A percentile compares a stretch with the other conserved stretches of the same genome.
Conservation (phyloP, 2,888 invertebrate genomes). For the Kuschelorhynchus macadamiae region DNA sequence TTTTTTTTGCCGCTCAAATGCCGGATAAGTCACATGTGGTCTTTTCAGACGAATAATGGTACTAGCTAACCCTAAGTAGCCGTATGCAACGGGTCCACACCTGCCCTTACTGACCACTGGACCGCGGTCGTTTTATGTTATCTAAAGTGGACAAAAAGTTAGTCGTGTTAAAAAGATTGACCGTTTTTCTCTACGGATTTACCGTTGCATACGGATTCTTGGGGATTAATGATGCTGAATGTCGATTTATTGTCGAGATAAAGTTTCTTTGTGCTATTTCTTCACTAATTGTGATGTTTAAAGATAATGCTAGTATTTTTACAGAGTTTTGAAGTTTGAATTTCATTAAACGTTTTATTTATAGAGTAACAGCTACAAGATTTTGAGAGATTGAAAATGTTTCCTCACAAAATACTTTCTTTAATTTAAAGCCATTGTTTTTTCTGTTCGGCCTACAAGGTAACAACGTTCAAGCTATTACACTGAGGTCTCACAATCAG, state of each 20-base stretch:
- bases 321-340: no score
- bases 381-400: no score
- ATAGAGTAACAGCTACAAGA: no score
- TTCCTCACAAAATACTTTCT: no score
- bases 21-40: slow-evolving; percentile 54
- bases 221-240: slow-evolving; percentile 39
- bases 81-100: slow-evolving; percentile 43
- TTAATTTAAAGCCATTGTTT: no score
- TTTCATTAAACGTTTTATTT: no score
- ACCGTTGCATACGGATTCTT: slow-evolving; percentile 28
- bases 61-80: slow-evolving; percentile 51
- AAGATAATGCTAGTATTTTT: slow-evolving; percentile 11
- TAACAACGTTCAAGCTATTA: no score
- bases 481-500: no score
- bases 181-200: slow-evolving; percentile 29
- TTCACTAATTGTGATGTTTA: slow-evolving; percentile 3
- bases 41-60: slow-evolving; percentile 48
- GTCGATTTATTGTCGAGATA: slow-evolving; percentile 33
- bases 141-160: slow-evolving; percentile 48
- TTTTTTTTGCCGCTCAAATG: slow-evolving; percentile 52
- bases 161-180: slow-evolving; percentile 43
- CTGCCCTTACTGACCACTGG: slow-evolving; percentile 50
- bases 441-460: no score
- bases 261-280: slow-evolving; percentile 1
- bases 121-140: slow-evolving; percentile 28